Percentiles rank a stretch among this genome's conserved stretches.
phyloP scores from a whole-genome alignment of 2,113 vertebrate species.

The Dissostichus mawsoni region DNA sequence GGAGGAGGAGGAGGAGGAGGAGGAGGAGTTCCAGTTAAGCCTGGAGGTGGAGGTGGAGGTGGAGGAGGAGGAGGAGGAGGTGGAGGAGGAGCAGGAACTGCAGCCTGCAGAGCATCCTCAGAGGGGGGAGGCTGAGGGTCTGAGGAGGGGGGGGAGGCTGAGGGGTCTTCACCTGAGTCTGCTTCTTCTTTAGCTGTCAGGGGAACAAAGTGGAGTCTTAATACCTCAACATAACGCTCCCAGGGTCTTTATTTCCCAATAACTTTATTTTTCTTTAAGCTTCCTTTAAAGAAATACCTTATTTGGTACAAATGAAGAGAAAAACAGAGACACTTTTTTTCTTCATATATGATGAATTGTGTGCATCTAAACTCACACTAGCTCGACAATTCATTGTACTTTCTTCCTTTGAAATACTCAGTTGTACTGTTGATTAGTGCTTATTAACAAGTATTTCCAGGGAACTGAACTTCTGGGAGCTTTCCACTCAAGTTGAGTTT shows the following conservation, averaged over 20 bases:
- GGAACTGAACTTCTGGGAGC: too few species aligned
- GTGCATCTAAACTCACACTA: too few species aligned
- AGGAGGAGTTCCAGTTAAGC: slow-evolving; percentile 36
- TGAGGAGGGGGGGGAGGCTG: background rate
- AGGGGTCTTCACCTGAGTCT: background rate
- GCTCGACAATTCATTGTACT: too few species aligned
- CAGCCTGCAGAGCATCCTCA: background rate
- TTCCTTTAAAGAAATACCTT: background rate
- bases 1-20: background rate
- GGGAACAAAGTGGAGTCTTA: background rate
- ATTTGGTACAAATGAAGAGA: background rate
- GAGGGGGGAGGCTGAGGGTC: background rate
- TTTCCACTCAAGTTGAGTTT: too few species aligned
- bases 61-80: background rate
- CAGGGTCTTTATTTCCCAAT: background rate
- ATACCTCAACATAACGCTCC: background rate
- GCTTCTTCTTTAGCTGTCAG: slow-evolving; percentile 17
- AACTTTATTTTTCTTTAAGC: background rate
- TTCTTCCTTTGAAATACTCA: too few species aligned
- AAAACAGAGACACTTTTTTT: background rate
- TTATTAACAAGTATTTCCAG: too few species aligned
- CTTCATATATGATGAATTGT: too few species aligned
- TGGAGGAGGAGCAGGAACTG: background rate
- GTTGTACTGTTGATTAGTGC: too few species aligned
- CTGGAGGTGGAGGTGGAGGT: slow-evolving; percentile 33